Conservation (phyloP, 2,797 vertebrate genomes). For the Acanthiza pusilla region DNA sequence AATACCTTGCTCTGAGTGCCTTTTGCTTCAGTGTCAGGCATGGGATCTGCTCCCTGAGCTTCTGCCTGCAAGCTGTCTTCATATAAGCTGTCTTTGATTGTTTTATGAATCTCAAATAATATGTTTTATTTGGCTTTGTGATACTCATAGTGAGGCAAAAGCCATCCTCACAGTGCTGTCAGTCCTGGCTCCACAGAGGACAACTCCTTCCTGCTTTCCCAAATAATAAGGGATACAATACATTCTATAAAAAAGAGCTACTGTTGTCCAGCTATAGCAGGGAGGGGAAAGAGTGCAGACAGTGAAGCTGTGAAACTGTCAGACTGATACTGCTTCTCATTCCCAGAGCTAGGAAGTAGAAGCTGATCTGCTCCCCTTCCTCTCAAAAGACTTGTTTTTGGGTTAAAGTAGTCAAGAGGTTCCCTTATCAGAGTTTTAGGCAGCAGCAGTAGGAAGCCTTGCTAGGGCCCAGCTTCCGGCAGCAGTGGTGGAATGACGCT, state of each 20-base stretch:
- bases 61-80: not conserved
- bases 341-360: not conserved
- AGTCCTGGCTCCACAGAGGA: not conserved
- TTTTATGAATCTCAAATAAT: not conserved
- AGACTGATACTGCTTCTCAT: not conserved
- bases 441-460: not conserved
- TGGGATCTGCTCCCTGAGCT: not conserved
- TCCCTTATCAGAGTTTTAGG: not conserved
- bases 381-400: not conserved
- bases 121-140: not conserved
- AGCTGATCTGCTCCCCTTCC: not conserved
- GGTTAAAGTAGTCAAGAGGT: not conserved
- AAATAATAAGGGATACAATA: not conserved
- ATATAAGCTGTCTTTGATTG: not conserved
- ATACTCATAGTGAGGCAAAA: not conserved
- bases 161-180: not conserved
- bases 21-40: not conserved
- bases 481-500: not conserved
- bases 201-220: not conserved
- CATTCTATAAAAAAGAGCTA: not conserved
- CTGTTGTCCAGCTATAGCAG: not conserved
- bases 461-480: not conserved
- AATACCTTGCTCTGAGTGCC: fast-evolving
- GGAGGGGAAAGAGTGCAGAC: not conserved
- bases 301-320: not conserved